Evolutionary conservation across 2,888 invertebrate genomes (phyloP), one percentile per base, ranked within the genome.

Genomic region (Vanessa cardui): DNA sequence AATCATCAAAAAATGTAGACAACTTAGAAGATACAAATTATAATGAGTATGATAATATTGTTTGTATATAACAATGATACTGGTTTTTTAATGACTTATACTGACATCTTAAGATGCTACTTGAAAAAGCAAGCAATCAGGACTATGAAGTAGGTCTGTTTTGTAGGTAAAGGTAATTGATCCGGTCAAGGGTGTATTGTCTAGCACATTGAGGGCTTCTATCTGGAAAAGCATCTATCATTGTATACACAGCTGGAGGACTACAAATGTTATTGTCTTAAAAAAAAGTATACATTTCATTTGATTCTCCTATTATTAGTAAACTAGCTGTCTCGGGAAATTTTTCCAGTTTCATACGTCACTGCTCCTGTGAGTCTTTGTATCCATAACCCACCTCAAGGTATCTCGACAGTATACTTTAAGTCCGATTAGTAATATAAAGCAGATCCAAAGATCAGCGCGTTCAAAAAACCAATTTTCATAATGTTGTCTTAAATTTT

Each of bases 111-210:
- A 21, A 39, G 39, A 58, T 12, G 9, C 12, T 39, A 7, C 21
- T 50, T 33, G 21, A 16, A 21, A 61, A 56, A 39, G 33, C n/a
- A 39, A 56, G 18, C 18, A 39, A 9, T 39, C 56, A 18, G n/a
- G 56, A 56, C 33, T 56, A 18, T 33, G 39, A 39, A 39, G 33
- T 56, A 56, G 39, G 39, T 47, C 60, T 52, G 45, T 66, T 65
- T 61, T 66, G 60, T 61, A 66, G 65, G 65, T 66, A 65, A 61
- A 66, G 65, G 46, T 56, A 66, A 60, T 61, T 47, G 61, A 54
- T 31, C 65, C 60, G 65, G 65, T 61, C 65, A 66, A 66, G 65
- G 65, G 52, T 60, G 65, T 50, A 50, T 33, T n/a, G 60, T 46
- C n/a, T 47, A 54, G 65, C 65, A 60, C 65, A 45, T 50, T 66